phyloP scores from a whole-genome alignment of 2,113 vertebrate genomes.

The Cyprinodon variegatus region DNA sequence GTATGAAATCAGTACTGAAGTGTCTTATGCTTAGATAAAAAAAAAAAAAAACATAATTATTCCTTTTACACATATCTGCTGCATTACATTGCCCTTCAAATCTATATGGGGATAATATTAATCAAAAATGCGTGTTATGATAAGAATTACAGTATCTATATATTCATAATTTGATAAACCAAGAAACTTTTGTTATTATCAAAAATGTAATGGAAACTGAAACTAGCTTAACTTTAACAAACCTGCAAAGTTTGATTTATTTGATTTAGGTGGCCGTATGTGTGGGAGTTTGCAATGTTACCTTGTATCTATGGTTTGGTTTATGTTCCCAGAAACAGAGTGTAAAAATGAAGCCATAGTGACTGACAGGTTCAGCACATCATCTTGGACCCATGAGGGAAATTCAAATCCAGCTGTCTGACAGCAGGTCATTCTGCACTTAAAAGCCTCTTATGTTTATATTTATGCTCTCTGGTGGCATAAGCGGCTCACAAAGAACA shows the following conservation, averaged over 20 bases:
- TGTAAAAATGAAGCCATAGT: constrained; percentile 4
- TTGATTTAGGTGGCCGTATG: background rate
- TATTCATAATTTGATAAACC: background rate
- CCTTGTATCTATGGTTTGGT: background rate
- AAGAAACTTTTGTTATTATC: background rate
- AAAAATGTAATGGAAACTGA: background rate
- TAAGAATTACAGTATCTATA: no score
- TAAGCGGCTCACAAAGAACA: constrained; percentile 1
- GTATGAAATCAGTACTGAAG: no score
- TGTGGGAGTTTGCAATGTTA: background rate
- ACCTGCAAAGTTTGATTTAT: background rate
- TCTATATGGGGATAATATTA: no score
- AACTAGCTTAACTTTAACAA: background rate
- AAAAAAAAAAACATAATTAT: background rate
- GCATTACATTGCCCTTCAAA: background rate
- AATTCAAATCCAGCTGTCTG: constrained; percentile 1
- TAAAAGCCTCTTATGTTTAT: constrained; percentile 18
- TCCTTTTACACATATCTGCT: background rate
- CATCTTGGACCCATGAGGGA: background rate
- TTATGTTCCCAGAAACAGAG: background rate
- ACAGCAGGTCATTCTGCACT: background rate
- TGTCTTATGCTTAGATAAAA: background rate
- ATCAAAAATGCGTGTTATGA: no score
- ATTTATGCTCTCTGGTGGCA: background rate
- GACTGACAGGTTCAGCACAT: constrained; percentile 15